These are phyloP conservation scores for Chrysopilus asiliformis DNA, from an alignment of 2,888 invertebrate species.

Conservation along the genomic window DNA sequence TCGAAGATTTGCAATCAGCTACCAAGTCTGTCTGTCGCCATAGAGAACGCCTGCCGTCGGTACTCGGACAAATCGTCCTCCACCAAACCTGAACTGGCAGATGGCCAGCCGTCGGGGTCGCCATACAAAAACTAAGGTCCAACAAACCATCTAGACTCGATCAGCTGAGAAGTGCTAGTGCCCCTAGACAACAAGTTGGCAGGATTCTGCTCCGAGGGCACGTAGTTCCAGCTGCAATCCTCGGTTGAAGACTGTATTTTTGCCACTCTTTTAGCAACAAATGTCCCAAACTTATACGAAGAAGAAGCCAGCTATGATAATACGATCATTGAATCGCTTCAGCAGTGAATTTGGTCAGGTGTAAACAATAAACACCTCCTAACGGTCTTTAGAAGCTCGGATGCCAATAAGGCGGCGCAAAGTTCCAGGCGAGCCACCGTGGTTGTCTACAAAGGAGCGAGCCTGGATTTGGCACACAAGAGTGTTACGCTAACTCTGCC, in stretches of 20 bases:
- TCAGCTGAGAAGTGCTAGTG: too few species aligned
- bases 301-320: conserved; percentile 16
- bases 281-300: conserved; percentile 1
- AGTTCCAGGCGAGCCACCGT: conserved; percentile 22
- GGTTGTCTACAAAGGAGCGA: conserved; percentile 11
- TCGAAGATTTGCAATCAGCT: too few species aligned
- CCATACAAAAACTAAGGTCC: too few species aligned
- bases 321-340: conserved; percentile 20
- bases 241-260: not conserved
- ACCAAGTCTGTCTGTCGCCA: too few species aligned
- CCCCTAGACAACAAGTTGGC: not conserved
- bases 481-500: not conserved
- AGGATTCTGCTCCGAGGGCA: not conserved
- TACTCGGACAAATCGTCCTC: too few species aligned
- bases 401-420: conserved; percentile 19
- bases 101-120: too few species aligned
- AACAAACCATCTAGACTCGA: too few species aligned
- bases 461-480: conserved; percentile 9
- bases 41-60: too few species aligned
- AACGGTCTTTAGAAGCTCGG: conserved; percentile 14
- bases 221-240: not conserved
- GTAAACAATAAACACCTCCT: conserved; percentile 5
- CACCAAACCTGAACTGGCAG: too few species aligned
- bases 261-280: not conserved
- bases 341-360: conserved; percentile 11